phyloP scores from a whole-genome alignment of 2,888 invertebrate genomes.

The Erebia palarica region DNA sequence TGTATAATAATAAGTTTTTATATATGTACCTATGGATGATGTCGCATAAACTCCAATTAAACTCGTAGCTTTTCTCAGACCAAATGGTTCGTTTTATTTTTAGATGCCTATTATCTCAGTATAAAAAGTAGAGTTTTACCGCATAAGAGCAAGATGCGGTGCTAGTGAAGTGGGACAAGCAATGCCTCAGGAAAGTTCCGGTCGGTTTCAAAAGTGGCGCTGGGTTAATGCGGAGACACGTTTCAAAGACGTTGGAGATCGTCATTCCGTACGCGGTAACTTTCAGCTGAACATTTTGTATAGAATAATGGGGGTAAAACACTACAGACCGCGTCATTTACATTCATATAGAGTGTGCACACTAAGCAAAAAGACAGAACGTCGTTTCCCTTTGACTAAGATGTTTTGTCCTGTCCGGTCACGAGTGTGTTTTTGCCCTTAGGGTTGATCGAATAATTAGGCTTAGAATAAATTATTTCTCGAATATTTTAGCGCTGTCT shows the following conservation, averaged over 20 bases:
- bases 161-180: conserved; percentile 17
- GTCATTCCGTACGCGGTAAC: neutral
- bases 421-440: no score
- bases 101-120: neutral
- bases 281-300: conserved; percentile 6
- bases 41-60: neutral
- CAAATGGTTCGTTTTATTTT: neutral
- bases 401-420: no score
- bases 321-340: neutral
- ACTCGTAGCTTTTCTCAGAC: neutral
- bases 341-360: neutral
- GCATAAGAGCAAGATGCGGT: conserved; percentile 11
- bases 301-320: neutral
- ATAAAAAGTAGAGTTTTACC: neutral
- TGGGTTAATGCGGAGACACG: conserved; percentile 29
- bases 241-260: conserved; percentile 6
- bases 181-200: conserved; percentile 15
- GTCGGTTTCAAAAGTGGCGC: conserved; percentile 24
- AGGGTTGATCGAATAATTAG: no score
- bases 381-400: no score
- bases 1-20: no score
- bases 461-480: no score
- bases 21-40: no score
- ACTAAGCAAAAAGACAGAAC: neutral
- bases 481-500: no score